Evolutionary conservation across 2,113 vertebrate species (phyloP).

Genomic region (Mobula hypostoma): DNA sequence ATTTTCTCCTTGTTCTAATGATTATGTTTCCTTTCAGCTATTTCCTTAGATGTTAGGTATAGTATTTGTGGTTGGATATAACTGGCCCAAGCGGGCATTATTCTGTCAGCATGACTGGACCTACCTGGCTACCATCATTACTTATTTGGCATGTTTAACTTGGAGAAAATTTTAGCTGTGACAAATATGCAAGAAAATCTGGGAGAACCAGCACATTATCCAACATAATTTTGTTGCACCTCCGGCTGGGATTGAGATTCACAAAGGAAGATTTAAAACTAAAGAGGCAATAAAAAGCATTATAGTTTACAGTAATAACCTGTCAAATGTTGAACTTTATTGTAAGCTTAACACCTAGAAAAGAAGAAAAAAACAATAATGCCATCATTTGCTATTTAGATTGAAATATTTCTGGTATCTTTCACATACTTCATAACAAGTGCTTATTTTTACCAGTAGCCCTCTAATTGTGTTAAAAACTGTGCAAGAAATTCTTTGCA

Average conservation of each 20-base stretch:
- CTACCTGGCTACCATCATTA: not conserved
- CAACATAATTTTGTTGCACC: not conserved
- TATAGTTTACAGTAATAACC: not conserved
- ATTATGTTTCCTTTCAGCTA: not conserved
- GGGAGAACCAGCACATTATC: not conserved
- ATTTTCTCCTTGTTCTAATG: not conserved
- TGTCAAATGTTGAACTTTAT: not conserved
- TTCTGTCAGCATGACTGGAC: not conserved
- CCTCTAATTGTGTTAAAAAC: not conserved
- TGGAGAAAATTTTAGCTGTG: not conserved
- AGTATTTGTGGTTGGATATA: not conserved
- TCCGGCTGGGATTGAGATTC: not conserved
- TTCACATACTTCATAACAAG: not conserved
- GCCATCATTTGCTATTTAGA: not conserved
- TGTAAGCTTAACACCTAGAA: not conserved
- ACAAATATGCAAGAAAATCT: not conserved
- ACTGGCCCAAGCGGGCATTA: not conserved
- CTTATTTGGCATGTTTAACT: not conserved
- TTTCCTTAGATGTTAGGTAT: not conserved
- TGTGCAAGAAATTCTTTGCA: not conserved
- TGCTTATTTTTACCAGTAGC: not conserved
- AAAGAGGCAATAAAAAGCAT: not conserved
- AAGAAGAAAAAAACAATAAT: not conserved
- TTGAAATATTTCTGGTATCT: not conserved
- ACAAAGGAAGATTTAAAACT: not conserved